Evolutionary conservation across 2,797 vertebrate genomes (phyloP).

Genomic region (Sebastiscus albofasciatus): DNA sequence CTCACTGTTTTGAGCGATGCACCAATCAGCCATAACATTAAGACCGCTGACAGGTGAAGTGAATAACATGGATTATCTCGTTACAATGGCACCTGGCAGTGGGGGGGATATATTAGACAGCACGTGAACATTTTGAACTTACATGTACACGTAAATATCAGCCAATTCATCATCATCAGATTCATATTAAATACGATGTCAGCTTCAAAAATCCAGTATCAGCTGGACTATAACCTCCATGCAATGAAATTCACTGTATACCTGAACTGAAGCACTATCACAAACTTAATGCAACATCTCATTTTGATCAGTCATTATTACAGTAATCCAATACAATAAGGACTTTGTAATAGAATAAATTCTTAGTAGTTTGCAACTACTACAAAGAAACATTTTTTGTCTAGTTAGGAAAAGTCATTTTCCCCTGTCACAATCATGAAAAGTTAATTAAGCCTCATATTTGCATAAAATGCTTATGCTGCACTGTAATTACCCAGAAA

Average conservation of each 20-base stretch:
- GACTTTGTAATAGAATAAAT: background rate
- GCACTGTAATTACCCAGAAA: slow-evolving; percentile 56
- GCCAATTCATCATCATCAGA: background rate
- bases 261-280: background rate
- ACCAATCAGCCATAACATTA: too few species aligned
- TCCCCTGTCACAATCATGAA: slow-evolving; percentile 29
- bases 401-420: slow-evolving; percentile 17
- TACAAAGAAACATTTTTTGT: background rate
- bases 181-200: background rate
- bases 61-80: too few species aligned
- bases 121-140: too few species aligned
- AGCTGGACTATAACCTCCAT: background rate
- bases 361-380: background rate
- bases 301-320: background rate
- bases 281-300: background rate
- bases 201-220: background rate
- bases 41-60: too few species aligned
- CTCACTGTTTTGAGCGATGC: too few species aligned
- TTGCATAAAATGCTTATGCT: slow-evolving; percentile 55
- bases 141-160: background rate
- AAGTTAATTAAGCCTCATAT: slow-evolving; percentile 52
- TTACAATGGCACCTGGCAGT: too few species aligned
- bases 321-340: background rate
- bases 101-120: too few species aligned
- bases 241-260: background rate